Evolutionary conservation across 92 coral and sea anemone genomes (phyloP).

Genomic region (Actinostola sp.): DNA sequence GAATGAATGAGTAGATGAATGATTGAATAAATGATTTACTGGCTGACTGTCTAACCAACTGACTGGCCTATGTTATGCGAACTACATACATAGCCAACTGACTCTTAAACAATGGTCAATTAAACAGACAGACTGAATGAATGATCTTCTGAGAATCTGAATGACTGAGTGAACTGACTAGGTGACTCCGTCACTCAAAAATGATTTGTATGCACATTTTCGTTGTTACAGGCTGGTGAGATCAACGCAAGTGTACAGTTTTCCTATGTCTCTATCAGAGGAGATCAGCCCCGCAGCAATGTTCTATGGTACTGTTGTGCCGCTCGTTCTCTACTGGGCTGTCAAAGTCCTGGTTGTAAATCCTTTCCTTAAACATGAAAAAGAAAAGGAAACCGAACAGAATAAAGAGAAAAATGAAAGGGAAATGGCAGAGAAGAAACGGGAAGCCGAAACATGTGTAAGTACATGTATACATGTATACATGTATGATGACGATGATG

Average conservation of each 20-base stretch:
- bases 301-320: conserved; percentile 90
- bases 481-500: too few relatives aligned
- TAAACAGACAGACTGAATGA: too few relatives aligned
- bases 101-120: too few relatives aligned
- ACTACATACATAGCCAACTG: too few relatives aligned
- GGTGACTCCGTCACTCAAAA: too few relatives aligned
- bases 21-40: too few relatives aligned
- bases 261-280: conserved; percentile 83
- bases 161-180: too few relatives aligned
- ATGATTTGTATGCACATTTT: neutral
- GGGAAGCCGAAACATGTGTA: conserved; percentile 87
- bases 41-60: too few relatives aligned
- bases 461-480: too few relatives aligned
- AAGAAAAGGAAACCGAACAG: conserved; percentile 85
- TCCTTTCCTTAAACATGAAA: conserved; percentile 84
- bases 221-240: conserved; percentile 67
- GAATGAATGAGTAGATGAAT: too few relatives aligned
- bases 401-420: conserved; percentile 79
- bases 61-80: too few relatives aligned
- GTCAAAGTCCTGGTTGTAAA: conserved; percentile 75
- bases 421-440: conserved; percentile 74
- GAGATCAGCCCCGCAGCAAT: conserved; percentile 83
- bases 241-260: conserved; percentile 87
- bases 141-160: too few relatives aligned
- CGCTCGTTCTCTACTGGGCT: conserved; percentile 78